Evolutionary conservation across 2,888 invertebrate species (phyloP), one percentile per base, ranked within the genome.

Genomic region (Drosophila siamana): DNA sequence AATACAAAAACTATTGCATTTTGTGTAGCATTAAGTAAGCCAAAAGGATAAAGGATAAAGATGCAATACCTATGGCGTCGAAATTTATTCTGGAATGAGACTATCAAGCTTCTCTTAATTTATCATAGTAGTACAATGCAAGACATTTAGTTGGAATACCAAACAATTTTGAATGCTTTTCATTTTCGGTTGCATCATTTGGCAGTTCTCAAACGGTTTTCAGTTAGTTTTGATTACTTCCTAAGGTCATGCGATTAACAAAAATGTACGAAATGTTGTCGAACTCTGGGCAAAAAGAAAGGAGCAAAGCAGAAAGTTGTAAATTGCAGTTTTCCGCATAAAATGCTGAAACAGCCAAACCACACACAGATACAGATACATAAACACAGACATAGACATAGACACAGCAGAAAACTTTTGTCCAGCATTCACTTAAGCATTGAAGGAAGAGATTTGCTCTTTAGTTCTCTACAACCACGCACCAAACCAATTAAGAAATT

Each of bases 401-500:
- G 36, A 38, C 7, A 38, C 36, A 38, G 7, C 9, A 33, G 22
- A 40, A 24, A 75, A 74, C 57, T 74, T 64, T 60, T 47, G 16
- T 19, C 38, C 28, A 61, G 28, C 52, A 46, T 51, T 56, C 61
- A 26, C 38, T 44, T n/a, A 51, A 30, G 8, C 44, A 33, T 4
- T 19, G 36, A 52, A 41, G 46, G 46, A 60, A 54, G 50, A 60
- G 52, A 66, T 62, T 41, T 55, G 64, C 41, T 62, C 64, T 74
- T 74, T 63, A 51, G 60, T 59, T 63, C 46, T 47, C 43, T 57
- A 22, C 41, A 51, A 62, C 69, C 69, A 77, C 69, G 73, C 82
- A 70, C 62, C 71, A 69, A 89, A 80, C 79, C 90, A 90, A 90
- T 89, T 89, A 90, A 87, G 86, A 89, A 90, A 89, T 90, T 89